Base-by-base conservation (phyloP, 2,888 invertebrate species). In the Ecliptopera silaceata region DNA sequence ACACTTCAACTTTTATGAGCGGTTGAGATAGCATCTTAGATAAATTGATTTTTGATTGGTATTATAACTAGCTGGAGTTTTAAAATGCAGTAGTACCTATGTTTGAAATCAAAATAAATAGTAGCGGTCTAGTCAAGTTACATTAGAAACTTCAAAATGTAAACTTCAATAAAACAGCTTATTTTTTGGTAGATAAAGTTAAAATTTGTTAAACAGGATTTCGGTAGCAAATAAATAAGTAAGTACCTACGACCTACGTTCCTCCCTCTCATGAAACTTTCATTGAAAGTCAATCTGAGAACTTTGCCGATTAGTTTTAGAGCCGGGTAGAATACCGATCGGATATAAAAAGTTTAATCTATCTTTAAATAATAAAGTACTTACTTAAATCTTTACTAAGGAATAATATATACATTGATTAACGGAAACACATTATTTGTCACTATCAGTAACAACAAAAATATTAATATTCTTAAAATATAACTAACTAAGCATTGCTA, bases 1-100 rank as follows among this genome's bases (percentile, higher is more conserved):
- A 38, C 59, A 65, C 61, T 60, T 60, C 47, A 56, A 18, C n/a
- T 49, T 51, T 38, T 44, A 59, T 42, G 41, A 49, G 44, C 31
- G 10, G 17, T 12, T 8, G 45, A 39, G 49, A 55, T 49, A 17
- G 38, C 45, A 50, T 46, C 34, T 45, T 18, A 26, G 29, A 17
- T 38, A 48, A 39, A 39, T 48, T 39, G 47, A 1, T 34, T 36
- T 36, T 34, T 1, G 29, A 34, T 12, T 2, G 12, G 4, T 34
- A 34, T 6, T 22, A 22, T 22, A 6, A 26, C 26, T 26, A 26
- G 26, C 8, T 8, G 26, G 6, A 26, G 6, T 8, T 26, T 8
- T 26, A 8, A 26, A 26, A n/a, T n/a, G n/a, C n/a, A n/a, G n/a
- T n/a, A n/a, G n/a, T n/a, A n/a, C n/a, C n/a, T n/a, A n/a, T n/a